Percentiles rank a stretch among this genome's conserved stretches.
Conservation (phyloP, 92 coral and sea anemone genomes). For the Parazoanthus swiftii region DNA sequence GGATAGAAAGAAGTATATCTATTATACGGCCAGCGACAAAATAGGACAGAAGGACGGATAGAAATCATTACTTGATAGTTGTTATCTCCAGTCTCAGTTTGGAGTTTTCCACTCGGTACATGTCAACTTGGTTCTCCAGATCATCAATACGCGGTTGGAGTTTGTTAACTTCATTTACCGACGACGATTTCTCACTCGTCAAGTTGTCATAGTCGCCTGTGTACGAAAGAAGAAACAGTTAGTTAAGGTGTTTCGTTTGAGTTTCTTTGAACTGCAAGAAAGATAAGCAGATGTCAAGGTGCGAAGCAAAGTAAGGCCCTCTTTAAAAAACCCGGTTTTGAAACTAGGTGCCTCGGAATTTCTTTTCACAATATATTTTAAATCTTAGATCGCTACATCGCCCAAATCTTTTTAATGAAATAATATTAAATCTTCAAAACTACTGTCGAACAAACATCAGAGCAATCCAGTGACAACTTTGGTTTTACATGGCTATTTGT, state of each 20-base stretch:
- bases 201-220: constrained; percentile 72
- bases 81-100: constrained; percentile 70
- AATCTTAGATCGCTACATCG: too few relatives aligned
- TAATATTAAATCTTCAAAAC: neutral
- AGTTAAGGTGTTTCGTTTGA: neutral
- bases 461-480: neutral
- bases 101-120: constrained; percentile 67
- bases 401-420: neutral
- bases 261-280: neutral
- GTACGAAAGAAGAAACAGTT: neutral
- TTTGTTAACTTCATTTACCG: constrained; percentile 62
- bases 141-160: constrained; percentile 68
- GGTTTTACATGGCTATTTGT: neutral
- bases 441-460: neutral
- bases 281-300: too few relatives aligned
- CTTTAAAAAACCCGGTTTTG: too few relatives aligned
- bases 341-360: too few relatives aligned
- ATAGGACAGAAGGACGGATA: neutral
- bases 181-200: constrained; percentile 74
- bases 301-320: neutral
- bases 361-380: neutral
- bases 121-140: constrained; percentile 65
- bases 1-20: too few relatives aligned
- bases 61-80: constrained; percentile 24
- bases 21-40: too few relatives aligned